Evolutionary conservation across 2,113 vertebrate species (phyloP).

Genomic region (Centrocercus urophasianus): DNA sequence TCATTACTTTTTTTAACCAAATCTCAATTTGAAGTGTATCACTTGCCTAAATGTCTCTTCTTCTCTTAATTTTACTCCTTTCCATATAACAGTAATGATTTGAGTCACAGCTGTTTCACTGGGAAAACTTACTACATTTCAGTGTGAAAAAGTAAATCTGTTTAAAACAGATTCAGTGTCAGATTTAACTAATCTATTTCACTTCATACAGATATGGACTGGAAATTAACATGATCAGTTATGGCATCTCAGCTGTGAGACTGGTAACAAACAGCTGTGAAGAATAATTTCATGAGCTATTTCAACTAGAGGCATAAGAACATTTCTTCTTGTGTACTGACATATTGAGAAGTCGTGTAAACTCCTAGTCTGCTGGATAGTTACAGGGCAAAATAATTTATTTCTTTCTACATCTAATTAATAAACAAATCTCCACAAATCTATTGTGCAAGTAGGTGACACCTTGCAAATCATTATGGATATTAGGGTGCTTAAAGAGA

Average conservation of each 20-base stretch:
- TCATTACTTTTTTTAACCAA: background rate
- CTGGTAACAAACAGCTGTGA: slow-evolving; percentile 41
- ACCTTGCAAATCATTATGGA: background rate
- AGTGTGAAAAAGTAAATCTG: slow-evolving; percentile 27
- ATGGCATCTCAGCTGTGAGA: slow-evolving; percentile 18
- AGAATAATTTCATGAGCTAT: slow-evolving; percentile 42
- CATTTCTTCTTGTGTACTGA: slow-evolving; percentile 1
- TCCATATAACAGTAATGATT: background rate
- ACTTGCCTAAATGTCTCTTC: background rate
- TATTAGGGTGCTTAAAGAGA: background rate
- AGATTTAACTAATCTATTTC: slow-evolving; percentile 63
- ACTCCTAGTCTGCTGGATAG: background rate
- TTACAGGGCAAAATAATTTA: background rate
- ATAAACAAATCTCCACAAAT: background rate
- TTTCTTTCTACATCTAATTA: background rate
- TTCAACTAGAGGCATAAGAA: background rate
- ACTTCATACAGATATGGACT: slow-evolving; percentile 45
- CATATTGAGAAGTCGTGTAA: background rate
- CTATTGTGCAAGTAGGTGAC: background rate
- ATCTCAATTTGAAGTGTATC: background rate
- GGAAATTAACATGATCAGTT: slow-evolving; percentile 56
- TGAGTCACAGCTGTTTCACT: slow-evolving; percentile 21
- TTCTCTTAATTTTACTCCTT: background rate
- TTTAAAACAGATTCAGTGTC: slow-evolving; percentile 14
- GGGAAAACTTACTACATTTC: slow-evolving; percentile 19